phyloP scores from a whole-genome alignment of 1,140 invertebrate species.

The Trachymyrmex septentrionalis region DNA sequence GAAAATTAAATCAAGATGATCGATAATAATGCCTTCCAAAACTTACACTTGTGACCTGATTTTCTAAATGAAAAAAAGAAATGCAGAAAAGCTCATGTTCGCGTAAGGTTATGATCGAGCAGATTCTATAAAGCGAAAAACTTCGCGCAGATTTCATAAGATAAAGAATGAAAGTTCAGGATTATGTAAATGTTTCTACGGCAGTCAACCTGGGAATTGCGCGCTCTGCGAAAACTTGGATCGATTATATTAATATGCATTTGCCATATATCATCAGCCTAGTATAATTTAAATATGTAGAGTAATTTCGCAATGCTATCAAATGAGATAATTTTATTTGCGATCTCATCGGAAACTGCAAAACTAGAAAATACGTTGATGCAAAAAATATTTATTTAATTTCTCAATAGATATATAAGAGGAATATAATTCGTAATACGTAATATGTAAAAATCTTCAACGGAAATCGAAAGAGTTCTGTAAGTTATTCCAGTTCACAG shows the following conservation, averaged over 20 bases:
- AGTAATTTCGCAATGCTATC: conserved; percentile 32
- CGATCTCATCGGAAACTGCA: conserved; percentile 4
- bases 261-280: conserved; percentile 51
- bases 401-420: not conserved
- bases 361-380: conserved; percentile 15
- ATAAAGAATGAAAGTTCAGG: conserved; percentile 59
- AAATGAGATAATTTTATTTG: conserved; percentile 44
- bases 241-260: conserved; percentile 63
- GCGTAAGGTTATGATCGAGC: conserved; percentile 45
- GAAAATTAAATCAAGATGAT: conserved; percentile 24
- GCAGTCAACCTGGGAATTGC: conserved; percentile 58
- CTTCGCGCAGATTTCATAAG: conserved; percentile 48
- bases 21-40: conserved; percentile 22
- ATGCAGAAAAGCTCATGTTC: conserved; percentile 19
- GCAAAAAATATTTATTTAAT: conserved; percentile 1
- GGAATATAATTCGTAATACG: not conserved
- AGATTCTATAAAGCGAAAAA: conserved; percentile 59
- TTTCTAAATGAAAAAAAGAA: conserved; percentile 14
- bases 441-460: not conserved
- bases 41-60: conserved; percentile 42
- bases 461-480: conserved; percentile 21
- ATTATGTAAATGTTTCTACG: conserved; percentile 61
- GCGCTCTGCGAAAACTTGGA: conserved; percentile 36
- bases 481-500: not conserved
- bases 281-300: conserved; percentile 55